These are phyloP conservation scores for Theretra japonica DNA, from an alignment of 2,888 invertebrate species.

Conservation along the genomic window DNA sequence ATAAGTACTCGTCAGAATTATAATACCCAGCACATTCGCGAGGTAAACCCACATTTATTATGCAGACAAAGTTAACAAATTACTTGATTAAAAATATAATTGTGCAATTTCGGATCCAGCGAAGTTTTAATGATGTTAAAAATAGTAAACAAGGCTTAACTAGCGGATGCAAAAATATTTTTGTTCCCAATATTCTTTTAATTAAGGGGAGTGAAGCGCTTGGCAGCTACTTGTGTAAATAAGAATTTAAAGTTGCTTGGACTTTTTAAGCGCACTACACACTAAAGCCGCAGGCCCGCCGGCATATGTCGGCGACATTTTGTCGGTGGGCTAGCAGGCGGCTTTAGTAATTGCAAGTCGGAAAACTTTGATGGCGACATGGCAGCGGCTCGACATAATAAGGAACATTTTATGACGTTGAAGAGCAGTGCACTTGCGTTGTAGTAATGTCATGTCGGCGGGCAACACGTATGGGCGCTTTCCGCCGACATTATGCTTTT, in stretches of 20 bases:
- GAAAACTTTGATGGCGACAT: too few relatives aligned
- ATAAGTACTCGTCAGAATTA: not conserved
- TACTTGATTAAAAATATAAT: constrained; percentile 18
- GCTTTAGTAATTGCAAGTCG: too few relatives aligned
- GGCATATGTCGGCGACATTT: too few relatives aligned
- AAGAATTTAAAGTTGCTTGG: not conserved
- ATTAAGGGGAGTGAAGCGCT: not conserved
- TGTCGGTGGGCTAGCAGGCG: too few relatives aligned
- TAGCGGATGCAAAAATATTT: not conserved
- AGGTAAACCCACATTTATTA: constrained; percentile 1
- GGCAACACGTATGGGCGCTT: too few relatives aligned
- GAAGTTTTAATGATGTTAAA: not conserved
- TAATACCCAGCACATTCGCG: not conserved
- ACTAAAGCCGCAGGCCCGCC: too few relatives aligned
- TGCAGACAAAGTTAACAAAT: constrained; percentile 4
- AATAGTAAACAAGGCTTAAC: constrained; percentile 3
- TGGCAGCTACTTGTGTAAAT: not conserved
- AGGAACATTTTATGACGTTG: too few relatives aligned
- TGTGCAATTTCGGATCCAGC: constrained; percentile 13
- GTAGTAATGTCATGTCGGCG: too few relatives aligned
- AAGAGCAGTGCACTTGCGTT: too few relatives aligned
- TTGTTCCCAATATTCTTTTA: not conserved
- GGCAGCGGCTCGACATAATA: too few relatives aligned
- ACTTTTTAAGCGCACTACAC: too few relatives aligned
- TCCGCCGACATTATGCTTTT: too few relatives aligned